A percentile compares a stretch with the other conserved stretches of the same genome.
phyloP scores from a whole-genome alignment of 2,888 invertebrate species.

The Agrotis puta region DNA sequence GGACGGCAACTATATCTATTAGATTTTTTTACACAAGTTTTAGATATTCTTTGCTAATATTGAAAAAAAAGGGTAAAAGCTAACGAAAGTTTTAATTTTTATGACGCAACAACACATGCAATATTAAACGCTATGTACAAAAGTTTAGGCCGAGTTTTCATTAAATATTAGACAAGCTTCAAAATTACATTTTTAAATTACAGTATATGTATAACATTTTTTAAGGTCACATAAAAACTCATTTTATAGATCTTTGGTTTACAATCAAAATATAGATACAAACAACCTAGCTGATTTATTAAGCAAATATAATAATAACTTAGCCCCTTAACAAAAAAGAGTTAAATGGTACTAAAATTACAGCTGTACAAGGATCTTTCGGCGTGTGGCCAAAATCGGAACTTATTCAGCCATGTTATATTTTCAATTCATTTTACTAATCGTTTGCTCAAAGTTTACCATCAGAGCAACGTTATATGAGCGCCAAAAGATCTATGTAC shows the following conservation, averaged over 20 bases:
- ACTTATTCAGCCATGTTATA: background rate
- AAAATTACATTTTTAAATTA: slow-evolving; percentile 9
- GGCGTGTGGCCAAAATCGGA: background rate
- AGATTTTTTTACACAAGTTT: background rate
- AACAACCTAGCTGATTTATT: slow-evolving; percentile 11
- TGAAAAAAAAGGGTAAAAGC: background rate
- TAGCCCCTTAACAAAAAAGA: background rate
- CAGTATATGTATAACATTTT: slow-evolving; percentile 7
- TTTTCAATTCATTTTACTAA: background rate
- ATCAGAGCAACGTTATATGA: background rate
- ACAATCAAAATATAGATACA: slow-evolving; percentile 5
- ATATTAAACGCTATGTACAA: slow-evolving; percentile 37
- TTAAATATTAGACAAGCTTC: slow-evolving; percentile 32
- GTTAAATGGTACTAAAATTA: slow-evolving; percentile 12
- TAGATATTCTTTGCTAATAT: background rate
- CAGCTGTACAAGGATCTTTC: background rate
- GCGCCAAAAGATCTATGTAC: background rate
- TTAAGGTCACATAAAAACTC: slow-evolving; percentile 8
- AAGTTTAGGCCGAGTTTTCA: slow-evolving; percentile 40
- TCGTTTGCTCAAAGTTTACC: background rate
- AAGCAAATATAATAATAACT: slow-evolving; percentile 3
- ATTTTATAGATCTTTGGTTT: slow-evolving; percentile 45
- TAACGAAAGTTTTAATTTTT: background rate
- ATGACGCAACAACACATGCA: slow-evolving; percentile 3
- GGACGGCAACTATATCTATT: slow-evolving; percentile 47